Percentiles rank a stretch among this genome's conserved stretches.
Evolutionary conservation across 2,888 invertebrate species (phyloP).

Genomic region (Parasteatoda lunata): DNA sequence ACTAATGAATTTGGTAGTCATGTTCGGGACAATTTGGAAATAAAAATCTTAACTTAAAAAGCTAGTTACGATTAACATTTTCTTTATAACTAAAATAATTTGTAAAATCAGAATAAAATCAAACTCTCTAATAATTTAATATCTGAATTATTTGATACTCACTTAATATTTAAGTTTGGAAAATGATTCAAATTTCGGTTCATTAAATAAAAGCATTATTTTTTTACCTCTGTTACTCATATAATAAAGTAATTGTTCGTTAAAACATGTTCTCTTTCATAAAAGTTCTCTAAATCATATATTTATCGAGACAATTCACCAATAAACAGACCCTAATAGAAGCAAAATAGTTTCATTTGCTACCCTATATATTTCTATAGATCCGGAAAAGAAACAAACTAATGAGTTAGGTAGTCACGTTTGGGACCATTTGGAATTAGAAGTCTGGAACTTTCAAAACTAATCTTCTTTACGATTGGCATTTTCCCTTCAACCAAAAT

Average conservation of each 20-base stretch:
- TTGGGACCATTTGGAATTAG: constrained; percentile 16
- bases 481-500: constrained; percentile 9
- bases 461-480: constrained; percentile 48
- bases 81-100: not conserved
- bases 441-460: constrained; percentile 26
- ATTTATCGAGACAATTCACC: not conserved
- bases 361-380: constrained; percentile 41
- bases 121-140: no score
- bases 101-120: no score
- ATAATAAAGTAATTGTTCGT: not conserved
- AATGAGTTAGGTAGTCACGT: constrained; percentile 42
- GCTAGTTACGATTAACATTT: no score
- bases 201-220: no score
- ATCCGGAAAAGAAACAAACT: constrained; percentile 21
- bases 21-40: constrained; percentile 19
- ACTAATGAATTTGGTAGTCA: constrained; percentile 34
- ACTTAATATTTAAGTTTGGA: no score
- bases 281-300: not conserved
- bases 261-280: not conserved
- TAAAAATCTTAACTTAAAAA: no score
- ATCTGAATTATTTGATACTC: no score
- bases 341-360: constrained; percentile 9
- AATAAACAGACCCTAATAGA: constrained; percentile 30
- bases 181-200: no score
- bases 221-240: no score